Percentiles rank a stretch among this genome's conserved stretches.
phyloP scores from a whole-genome alignment of 2,888 invertebrate genomes.

The Cephonodes hylas region DNA sequence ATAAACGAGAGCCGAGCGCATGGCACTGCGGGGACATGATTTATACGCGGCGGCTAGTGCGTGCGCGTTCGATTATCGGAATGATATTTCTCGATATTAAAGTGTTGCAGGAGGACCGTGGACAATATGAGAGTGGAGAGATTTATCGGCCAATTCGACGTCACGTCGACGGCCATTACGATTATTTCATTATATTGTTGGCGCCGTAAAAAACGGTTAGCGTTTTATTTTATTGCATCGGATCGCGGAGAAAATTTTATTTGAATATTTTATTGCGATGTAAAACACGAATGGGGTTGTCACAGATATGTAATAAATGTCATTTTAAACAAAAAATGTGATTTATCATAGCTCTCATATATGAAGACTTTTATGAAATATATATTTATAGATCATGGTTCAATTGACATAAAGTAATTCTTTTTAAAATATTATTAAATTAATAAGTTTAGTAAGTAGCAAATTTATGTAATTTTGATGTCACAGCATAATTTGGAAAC shows the following conservation, averaged over 20 bases:
- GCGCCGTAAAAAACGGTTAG: constrained; percentile 79
- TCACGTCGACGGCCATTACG: constrained; percentile 77
- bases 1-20: constrained; percentile 72
- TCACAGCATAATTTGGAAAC: too few relatives aligned
- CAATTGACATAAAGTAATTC: too few relatives aligned
- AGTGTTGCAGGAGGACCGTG: constrained; percentile 78
- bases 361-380: too few relatives aligned
- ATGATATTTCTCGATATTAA: constrained; percentile 81
- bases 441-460: too few relatives aligned
- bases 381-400: too few relatives aligned
- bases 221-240: constrained; percentile 75
- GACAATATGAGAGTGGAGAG: constrained; percentile 81
- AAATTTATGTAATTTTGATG: too few relatives aligned
- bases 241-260: constrained; percentile 71
- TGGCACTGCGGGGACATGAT: constrained; percentile 72
- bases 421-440: too few relatives aligned
- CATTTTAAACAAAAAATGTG: not conserved
- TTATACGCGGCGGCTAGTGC: constrained; percentile 72
- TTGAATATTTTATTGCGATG: constrained; percentile 77
- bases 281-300: constrained; percentile 60
- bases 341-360: too few relatives aligned
- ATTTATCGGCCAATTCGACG: constrained; percentile 78
- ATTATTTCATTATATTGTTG: constrained; percentile 81
- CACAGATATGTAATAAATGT: not conserved
- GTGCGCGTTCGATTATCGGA: constrained; percentile 73